Conservation (phyloP, 1,140 invertebrate genomes). For the Manduca sexta region DNA sequence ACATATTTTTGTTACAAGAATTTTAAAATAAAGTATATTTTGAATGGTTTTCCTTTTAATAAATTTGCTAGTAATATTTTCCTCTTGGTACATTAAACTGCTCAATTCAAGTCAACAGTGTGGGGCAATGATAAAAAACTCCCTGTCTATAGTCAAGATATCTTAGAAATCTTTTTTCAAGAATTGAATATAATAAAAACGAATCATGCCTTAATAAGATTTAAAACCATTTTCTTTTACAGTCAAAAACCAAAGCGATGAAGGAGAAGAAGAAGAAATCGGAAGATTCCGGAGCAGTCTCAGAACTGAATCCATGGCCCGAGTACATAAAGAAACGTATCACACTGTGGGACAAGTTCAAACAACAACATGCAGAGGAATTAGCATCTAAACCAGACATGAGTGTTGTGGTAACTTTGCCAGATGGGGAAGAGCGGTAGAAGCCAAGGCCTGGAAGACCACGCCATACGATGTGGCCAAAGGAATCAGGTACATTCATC, state of each 20-base stretch:
- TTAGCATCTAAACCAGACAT: conserved; percentile 81
- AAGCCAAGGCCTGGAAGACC: conserved; percentile 92
- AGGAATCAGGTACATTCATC: conserved; percentile 80
- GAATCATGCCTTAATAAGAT: too few relatives aligned
- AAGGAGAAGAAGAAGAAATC: conserved; percentile 76
- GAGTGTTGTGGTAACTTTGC: conserved; percentile 87
- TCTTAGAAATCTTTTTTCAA: too few relatives aligned
- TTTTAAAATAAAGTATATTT: too few relatives aligned
- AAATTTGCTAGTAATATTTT: too few relatives aligned
- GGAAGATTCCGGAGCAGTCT: conserved; percentile 34
- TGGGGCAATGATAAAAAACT: too few relatives aligned
- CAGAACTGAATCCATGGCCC: conserved; percentile 86
- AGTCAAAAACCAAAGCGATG: conserved; percentile 74
- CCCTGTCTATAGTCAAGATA: too few relatives aligned
- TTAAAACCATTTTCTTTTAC: conserved; percentile 28
- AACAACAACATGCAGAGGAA: conserved; percentile 84
- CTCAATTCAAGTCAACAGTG: too few relatives aligned
- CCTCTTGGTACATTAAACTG: too few relatives aligned
- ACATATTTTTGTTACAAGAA: too few relatives aligned
- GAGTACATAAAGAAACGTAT: conserved; percentile 86
- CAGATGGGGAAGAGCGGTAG: conserved; percentile 89
- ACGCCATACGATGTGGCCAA: conserved; percentile 95
- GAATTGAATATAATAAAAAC: too few relatives aligned
- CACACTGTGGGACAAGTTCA: conserved; percentile 89
- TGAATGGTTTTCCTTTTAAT: too few relatives aligned